Percentiles rank a stretch among this genome's conserved stretches.
These are phyloP conservation scores for Merluccius polli DNA, from an alignment of 2,797 vertebrate species.

Conservation along the genomic window DNA sequence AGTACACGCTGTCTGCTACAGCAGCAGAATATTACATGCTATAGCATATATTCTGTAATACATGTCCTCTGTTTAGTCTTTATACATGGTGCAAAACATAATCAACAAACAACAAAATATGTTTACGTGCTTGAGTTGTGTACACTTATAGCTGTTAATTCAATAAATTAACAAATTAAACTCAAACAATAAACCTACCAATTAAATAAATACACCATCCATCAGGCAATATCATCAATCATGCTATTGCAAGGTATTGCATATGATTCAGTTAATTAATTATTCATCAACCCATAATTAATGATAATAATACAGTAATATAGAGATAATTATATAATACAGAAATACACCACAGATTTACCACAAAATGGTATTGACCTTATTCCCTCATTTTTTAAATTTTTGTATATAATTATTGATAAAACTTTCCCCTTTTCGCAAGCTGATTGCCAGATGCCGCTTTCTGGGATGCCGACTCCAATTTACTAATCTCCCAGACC, in stretches of 20 bases:
- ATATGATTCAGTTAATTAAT: too few relatives aligned
- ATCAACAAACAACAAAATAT: background rate
- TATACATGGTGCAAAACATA: background rate
- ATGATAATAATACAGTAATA: background rate
- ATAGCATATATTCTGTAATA: too few relatives aligned
- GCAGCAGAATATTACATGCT: background rate
- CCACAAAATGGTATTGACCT: too few relatives aligned
- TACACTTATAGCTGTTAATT: background rate
- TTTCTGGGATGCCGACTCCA: background rate
- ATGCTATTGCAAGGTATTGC: too few relatives aligned
- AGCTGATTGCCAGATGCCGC: background rate
- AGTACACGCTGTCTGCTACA: too few relatives aligned
- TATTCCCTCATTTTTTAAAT: background rate
- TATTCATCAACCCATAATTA: background rate
- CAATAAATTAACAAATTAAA: background rate
- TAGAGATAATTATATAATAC: too few relatives aligned
- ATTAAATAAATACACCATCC: too few relatives aligned
- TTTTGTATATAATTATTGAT: background rate
- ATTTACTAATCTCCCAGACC: too few relatives aligned
- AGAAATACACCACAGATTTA: too few relatives aligned
- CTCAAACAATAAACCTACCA: background rate
- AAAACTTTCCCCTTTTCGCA: background rate
- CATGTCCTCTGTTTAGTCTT: background rate
- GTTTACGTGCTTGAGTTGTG: too few relatives aligned
- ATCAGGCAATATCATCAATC: too few relatives aligned